These are phyloP conservation scores for Coenonympha arcania DNA, from an alignment of 2,888 invertebrate species.

Conservation along the genomic window DNA sequence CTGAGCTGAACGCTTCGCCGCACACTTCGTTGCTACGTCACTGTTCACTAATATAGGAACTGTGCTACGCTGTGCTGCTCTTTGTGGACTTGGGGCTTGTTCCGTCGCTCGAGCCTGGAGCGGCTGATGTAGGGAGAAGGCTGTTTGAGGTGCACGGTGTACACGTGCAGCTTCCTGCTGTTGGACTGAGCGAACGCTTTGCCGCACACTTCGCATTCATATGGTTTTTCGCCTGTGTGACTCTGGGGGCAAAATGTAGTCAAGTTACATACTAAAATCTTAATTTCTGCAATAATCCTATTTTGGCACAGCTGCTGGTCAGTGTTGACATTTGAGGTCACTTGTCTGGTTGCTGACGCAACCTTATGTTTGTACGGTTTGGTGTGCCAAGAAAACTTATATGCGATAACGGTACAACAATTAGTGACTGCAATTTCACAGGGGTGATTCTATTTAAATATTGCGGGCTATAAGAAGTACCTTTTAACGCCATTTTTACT, in stretches of 20 bases:
- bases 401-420: too few relatives aligned
- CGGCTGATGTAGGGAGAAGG: constrained; percentile 47
- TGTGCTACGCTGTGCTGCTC: constrained; percentile 11
- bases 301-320: not conserved
- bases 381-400: too few relatives aligned
- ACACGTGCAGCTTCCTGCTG: constrained; percentile 52
- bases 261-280: too few relatives aligned
- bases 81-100: constrained; percentile 20
- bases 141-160: constrained; percentile 46
- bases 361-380: too few relatives aligned
- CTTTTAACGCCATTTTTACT: too few relatives aligned
- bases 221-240: constrained; percentile 55
- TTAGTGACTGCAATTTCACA: too few relatives aligned
- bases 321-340: too few relatives aligned
- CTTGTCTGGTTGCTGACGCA: too few relatives aligned
- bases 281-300: too few relatives aligned
- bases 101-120: constrained; percentile 35
- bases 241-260: constrained; percentile 31
- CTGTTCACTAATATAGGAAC: constrained; percentile 14
- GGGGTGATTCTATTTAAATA: too few relatives aligned
- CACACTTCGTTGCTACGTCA: constrained; percentile 52
- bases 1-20: constrained; percentile 54
- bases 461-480: too few relatives aligned
- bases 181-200: constrained; percentile 57
- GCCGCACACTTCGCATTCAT: constrained; percentile 56